Percentiles rank a stretch among this genome's conserved stretches.
These are phyloP conservation scores for Atherinomorus stipes DNA, from an alignment of 2,113 vertebrate species.

Conservation along the genomic window DNA sequence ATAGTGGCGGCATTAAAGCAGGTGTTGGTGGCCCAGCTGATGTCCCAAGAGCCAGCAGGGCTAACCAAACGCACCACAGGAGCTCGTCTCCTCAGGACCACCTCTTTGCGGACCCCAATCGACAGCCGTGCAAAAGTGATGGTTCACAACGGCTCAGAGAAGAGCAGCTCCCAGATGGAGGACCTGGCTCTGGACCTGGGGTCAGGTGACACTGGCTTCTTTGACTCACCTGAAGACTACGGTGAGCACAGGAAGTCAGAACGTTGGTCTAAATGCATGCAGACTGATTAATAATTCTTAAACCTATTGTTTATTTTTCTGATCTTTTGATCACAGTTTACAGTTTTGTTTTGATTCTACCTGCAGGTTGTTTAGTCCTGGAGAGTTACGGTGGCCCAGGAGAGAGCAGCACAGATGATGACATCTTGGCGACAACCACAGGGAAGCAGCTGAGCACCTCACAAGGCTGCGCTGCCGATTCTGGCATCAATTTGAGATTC, in stretches of 20 bases:
- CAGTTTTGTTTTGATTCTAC: slow-evolving; percentile 34
- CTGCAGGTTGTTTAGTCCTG: slow-evolving; percentile 90
- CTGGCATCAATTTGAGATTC: slow-evolving; percentile 80
- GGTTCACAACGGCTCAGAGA: slow-evolving; percentile 73
- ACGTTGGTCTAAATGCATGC: not conserved
- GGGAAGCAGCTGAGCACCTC: slow-evolving; percentile 79
- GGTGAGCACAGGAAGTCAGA: slow-evolving; percentile 62
- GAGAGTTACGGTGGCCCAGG: slow-evolving; percentile 87
- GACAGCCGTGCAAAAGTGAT: slow-evolving; percentile 66
- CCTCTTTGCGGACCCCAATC: slow-evolving; percentile 80
- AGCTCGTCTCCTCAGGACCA: slow-evolving; percentile 82
- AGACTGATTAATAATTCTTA: not conserved
- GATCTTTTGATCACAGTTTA: too few species aligned
- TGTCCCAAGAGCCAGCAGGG: slow-evolving; percentile 80
- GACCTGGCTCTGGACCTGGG: slow-evolving; percentile 74
- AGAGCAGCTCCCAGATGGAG: slow-evolving; percentile 53
- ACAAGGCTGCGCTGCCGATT: slow-evolving; percentile 77
- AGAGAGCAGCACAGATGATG: slow-evolving; percentile 95
- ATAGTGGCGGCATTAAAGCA: slow-evolving; percentile 84
- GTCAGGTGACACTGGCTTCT: slow-evolving; percentile 88
- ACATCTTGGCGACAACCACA: slow-evolving; percentile 77
- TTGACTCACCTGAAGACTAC: slow-evolving; percentile 89
- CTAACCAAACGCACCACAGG: slow-evolving; percentile 71
- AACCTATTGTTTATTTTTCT: too few species aligned
- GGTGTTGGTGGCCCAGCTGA: slow-evolving; percentile 83